Conservation (phyloP, 1,140 invertebrate genomes). For the Apis dorsata region DNA sequence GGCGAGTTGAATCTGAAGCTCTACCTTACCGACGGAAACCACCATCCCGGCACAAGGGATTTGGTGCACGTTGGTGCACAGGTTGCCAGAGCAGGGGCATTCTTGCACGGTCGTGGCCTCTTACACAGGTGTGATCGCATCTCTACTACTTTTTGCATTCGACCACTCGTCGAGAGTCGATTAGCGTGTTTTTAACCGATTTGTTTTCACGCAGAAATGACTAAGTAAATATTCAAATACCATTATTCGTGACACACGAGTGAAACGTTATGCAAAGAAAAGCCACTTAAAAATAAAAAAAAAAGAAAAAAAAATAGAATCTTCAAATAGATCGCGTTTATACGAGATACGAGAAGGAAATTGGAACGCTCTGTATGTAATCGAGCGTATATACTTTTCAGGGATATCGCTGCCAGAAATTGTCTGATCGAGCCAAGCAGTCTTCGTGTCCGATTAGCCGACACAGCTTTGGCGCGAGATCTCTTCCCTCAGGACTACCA, state of each 20-base stretch:
- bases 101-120: conserved; percentile 93
- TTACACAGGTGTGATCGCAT: conserved; percentile 84
- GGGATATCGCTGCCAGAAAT: conserved; percentile 94
- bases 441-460: conserved; percentile 91
- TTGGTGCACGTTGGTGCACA: conserved; percentile 94
- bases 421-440: conserved; percentile 87
- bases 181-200: background rate
- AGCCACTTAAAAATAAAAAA: background rate
- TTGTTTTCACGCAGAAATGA: background rate
- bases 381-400: conserved; percentile 42
- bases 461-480: conserved; percentile 93
- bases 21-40: conserved; percentile 83
- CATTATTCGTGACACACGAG: background rate
- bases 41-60: conserved; percentile 88
- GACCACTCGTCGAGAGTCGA: background rate
- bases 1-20: conserved; percentile 93
- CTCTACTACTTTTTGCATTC: background rate
- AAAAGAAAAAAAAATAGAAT: background rate
- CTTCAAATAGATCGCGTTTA: no score
- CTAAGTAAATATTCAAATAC: background rate
- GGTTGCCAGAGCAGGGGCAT: conserved; percentile 91
- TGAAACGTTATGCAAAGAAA: background rate
- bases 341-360: no score
- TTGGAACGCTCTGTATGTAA: background rate
- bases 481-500: conserved; percentile 97